Evolutionary conservation across 2,888 invertebrate species (phyloP).

Genomic region (Monoplex corrugatus): DNA sequence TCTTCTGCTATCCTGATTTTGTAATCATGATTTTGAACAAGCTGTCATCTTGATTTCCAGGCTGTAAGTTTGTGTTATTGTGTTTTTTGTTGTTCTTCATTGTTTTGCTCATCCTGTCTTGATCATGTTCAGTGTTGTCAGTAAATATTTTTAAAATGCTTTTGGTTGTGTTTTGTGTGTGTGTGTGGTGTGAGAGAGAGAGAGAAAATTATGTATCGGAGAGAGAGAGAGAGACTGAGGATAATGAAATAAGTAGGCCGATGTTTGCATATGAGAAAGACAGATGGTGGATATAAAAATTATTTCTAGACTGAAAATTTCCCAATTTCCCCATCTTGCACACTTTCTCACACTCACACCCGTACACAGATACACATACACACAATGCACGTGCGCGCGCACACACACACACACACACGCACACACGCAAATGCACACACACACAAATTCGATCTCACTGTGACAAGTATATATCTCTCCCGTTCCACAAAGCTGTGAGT

Average conservation of each 20-base stretch:
- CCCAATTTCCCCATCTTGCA: no score
- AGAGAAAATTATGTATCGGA: no score
- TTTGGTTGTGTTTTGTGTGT: no score
- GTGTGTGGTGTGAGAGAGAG: no score
- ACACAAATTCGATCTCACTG: no score
- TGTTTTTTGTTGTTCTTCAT: not conserved
- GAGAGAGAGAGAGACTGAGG: no score
- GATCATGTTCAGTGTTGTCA: slow-evolving; percentile 37
- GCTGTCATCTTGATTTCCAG: slow-evolving; percentile 14
- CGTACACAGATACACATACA: not conserved
- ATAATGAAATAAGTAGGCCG: no score
- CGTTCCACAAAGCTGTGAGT: no score
- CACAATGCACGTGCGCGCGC: not conserved
- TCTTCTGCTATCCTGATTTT: not conserved
- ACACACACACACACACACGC: slow-evolving; percentile 31
- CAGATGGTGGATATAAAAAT: no score
- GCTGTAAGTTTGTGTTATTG: slow-evolving; percentile 14
- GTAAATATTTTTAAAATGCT: slow-evolving; percentile 34
- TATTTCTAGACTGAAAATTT: no score
- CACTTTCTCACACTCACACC: not conserved
- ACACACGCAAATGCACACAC: not conserved
- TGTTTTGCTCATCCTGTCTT: slow-evolving; percentile 33
- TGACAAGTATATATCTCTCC: no score
- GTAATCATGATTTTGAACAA: not conserved
- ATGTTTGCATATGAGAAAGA: no score